Conservation (phyloP, 2,113 vertebrate genomes). For the Syrmaticus mikado region DNA sequence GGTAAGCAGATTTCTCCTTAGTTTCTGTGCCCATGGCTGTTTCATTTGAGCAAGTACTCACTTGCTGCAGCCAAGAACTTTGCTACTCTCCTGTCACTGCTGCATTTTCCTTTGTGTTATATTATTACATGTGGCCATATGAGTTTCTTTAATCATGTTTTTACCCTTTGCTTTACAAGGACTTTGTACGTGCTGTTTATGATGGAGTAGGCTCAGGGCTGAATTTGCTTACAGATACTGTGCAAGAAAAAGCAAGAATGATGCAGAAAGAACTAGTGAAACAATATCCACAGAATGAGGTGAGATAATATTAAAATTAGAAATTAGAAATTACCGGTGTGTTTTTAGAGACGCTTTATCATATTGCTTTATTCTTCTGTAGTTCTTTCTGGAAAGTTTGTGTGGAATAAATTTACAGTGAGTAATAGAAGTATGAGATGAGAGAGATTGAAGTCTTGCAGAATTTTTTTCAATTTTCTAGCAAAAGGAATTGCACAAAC, state of each 20-base stretch:
- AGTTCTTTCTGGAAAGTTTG: neutral
- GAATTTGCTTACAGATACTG: constrained; percentile 77
- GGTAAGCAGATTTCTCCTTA: too few relatives aligned
- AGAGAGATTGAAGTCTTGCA: neutral
- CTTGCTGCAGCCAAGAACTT: too few relatives aligned
- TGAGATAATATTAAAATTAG: constrained; percentile 50
- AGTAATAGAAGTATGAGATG: neutral
- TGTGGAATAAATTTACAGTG: neutral
- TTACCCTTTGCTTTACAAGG: constrained; percentile 68
- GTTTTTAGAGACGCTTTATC: neutral
- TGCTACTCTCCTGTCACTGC: too few relatives aligned
- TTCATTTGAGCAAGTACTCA: too few relatives aligned
- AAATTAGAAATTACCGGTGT: rapidly evolving
- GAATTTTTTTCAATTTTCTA: neutral
- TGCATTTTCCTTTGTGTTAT: too few relatives aligned
- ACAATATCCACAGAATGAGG: constrained; percentile 77
- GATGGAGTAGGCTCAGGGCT: constrained; percentile 83
- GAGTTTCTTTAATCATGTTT: neutral
- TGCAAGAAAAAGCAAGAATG: constrained; percentile 70
- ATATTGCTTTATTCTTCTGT: neutral
- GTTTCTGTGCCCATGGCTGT: too few relatives aligned
- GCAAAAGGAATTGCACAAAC: neutral
- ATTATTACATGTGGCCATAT: neutral
- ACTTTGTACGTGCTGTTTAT: constrained; percentile 66
- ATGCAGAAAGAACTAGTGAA: constrained; percentile 78